A percentile compares a stretch with the other conserved stretches of the same genome.
Evolutionary conservation across 2,113 vertebrate species (phyloP).

Genomic region (Rhombomys opimus): DNA sequence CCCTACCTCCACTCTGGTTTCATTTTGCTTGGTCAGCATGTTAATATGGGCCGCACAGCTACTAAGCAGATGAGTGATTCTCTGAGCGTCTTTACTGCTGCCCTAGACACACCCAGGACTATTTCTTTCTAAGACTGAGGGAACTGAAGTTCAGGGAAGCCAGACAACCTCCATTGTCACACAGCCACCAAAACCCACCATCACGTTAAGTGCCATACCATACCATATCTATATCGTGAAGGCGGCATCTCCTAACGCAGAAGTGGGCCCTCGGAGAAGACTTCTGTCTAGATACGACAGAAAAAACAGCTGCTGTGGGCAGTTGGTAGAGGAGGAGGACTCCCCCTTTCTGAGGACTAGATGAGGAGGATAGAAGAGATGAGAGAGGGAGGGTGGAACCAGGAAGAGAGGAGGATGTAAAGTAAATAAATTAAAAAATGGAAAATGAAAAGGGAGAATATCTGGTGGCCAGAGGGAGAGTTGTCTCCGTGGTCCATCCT

Average conservation of each 20-base stretch:
- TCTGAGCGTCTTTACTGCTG: background rate
- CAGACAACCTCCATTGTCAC: background rate
- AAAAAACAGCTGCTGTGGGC: background rate
- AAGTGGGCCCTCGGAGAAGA: background rate
- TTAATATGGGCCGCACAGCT: background rate
- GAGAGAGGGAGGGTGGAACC: too few species aligned
- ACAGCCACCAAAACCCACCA: background rate
- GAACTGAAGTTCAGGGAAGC: background rate
- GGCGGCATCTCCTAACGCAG: background rate
- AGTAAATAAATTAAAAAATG: too few species aligned
- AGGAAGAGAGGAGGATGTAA: too few species aligned
- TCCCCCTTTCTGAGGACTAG: too few species aligned
- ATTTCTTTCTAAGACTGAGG: background rate
- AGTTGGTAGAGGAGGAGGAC: too few species aligned
- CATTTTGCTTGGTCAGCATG: background rate
- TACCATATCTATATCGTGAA: background rate
- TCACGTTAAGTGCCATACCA: background rate
- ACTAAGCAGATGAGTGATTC: background rate
- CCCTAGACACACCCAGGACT: conserved; percentile 10
- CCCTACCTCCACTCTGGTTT: background rate
- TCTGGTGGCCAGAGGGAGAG: background rate
- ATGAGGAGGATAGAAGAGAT: too few species aligned
- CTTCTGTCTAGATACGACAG: background rate
- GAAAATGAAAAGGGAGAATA: too few species aligned
- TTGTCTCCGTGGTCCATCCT: background rate